phyloP scores from a whole-genome alignment of 2,113 vertebrate species.

The Porphyrio hochstetteri region DNA sequence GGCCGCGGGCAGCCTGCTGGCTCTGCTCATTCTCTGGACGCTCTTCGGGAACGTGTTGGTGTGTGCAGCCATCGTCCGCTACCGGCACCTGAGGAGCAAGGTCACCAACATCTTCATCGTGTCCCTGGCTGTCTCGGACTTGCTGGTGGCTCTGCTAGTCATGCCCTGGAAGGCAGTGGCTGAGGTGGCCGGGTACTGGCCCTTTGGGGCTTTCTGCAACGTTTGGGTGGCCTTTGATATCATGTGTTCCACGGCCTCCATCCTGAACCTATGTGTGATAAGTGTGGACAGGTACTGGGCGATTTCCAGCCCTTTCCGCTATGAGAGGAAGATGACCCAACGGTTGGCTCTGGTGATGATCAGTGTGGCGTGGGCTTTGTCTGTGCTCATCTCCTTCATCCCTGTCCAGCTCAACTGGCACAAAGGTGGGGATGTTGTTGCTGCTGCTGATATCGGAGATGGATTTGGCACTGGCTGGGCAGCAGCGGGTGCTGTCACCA shows the following conservation, averaged over 20 bases:
- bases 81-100: slow-evolving; percentile 87
- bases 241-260: slow-evolving; percentile 96
- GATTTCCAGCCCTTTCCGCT: slow-evolving; percentile 92
- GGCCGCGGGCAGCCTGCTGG: slow-evolving; percentile 85
- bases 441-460: slow-evolving; percentile 16
- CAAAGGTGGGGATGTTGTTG: slow-evolving; percentile 70
- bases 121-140: slow-evolving; percentile 91
- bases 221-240: slow-evolving; percentile 97
- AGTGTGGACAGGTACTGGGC: slow-evolving; percentile 97
- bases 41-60: slow-evolving; percentile 92
- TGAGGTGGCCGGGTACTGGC: slow-evolving; percentile 93
- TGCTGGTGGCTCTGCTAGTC: slow-evolving; percentile 91
- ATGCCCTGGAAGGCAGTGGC: slow-evolving; percentile 98
- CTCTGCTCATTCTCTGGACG: slow-evolving; percentile 90
- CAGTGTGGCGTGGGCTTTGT: slow-evolving; percentile 87
- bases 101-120: slow-evolving; percentile 94
- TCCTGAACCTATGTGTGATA: slow-evolving; percentile 94
- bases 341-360: slow-evolving; percentile 88
- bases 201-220: slow-evolving; percentile 92
- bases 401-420: slow-evolving; percentile 96
- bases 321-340: slow-evolving; percentile 94
- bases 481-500: slow-evolving; percentile 13
- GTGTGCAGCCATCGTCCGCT: slow-evolving; percentile 88
- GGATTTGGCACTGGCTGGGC: slow-evolving; percentile 12
- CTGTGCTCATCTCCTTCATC: slow-evolving; percentile 94